Conservation (phyloP, 2,113 vertebrate genomes). For the Setophaga kirtlandii region DNA sequence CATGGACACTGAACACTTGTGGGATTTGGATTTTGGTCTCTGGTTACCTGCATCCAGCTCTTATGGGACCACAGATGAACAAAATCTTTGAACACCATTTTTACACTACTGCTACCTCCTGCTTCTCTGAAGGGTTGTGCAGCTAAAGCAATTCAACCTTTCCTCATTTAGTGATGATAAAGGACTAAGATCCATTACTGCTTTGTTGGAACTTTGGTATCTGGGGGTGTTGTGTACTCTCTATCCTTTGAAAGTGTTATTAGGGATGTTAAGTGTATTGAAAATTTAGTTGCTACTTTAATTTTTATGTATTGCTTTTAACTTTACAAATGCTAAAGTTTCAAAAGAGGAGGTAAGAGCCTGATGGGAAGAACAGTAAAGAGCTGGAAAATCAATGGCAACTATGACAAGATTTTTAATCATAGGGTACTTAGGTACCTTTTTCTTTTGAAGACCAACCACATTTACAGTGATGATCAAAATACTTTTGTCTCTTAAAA, state of each 20-base stretch:
- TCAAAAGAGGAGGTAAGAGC: background rate
- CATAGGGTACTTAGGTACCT: background rate
- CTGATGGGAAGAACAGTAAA: background rate
- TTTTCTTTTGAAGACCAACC: background rate
- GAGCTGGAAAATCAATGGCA: background rate
- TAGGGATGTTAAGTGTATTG: background rate
- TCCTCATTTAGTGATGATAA: background rate
- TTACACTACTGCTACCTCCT: background rate
- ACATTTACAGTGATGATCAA: background rate
- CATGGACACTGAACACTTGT: background rate
- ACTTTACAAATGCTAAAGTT: background rate
- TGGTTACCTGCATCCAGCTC: background rate
- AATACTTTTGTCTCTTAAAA: conserved; percentile 14
- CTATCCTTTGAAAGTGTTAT: background rate
- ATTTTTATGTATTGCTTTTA: background rate
- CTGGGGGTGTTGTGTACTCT: background rate
- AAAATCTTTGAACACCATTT: background rate
- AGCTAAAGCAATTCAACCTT: background rate
- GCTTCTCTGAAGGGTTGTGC: background rate
- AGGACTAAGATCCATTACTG: background rate
- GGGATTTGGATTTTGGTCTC: background rate
- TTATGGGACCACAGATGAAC: background rate
- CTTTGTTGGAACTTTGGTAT: background rate
- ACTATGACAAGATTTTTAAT: background rate
- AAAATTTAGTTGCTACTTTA: background rate